Percentiles rank a stretch among this genome's conserved stretches.
Evolutionary conservation across 2,797 vertebrate genomes (phyloP).

Genomic region (Esox lucius): DNA sequence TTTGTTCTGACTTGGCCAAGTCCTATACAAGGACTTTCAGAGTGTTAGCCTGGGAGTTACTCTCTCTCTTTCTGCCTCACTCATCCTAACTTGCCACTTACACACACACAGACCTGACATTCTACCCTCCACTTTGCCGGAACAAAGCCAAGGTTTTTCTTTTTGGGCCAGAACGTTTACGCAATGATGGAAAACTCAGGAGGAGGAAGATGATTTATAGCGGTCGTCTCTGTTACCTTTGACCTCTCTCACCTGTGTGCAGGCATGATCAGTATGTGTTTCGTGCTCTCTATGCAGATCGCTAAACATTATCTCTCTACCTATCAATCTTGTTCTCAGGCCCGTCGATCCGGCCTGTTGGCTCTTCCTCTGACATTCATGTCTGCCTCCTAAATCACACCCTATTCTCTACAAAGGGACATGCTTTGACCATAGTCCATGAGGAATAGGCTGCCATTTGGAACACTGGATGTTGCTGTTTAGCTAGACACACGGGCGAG

Average conservation of each 20-base stretch:
- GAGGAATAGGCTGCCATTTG: too few species aligned
- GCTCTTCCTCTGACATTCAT: background rate
- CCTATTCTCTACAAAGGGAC: background rate
- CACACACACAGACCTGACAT: background rate
- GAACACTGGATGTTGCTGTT: slow-evolving; percentile 2
- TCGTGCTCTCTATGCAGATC: background rate
- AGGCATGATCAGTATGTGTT: background rate
- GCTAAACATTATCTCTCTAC: background rate
- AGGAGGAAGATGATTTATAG: slow-evolving; percentile 30
- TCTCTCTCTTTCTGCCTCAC: background rate
- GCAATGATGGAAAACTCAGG: background rate
- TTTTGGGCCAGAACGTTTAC: background rate
- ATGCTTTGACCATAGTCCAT: too few species aligned
- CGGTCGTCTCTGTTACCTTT: slow-evolving; percentile 14
- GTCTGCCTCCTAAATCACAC: background rate
- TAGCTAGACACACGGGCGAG: slow-evolving; percentile 47
- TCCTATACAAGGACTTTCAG: slow-evolving; percentile 17
- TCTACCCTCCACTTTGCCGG: slow-evolving; percentile 20
- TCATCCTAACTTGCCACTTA: background rate
- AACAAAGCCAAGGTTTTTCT: slow-evolving; percentile 8
- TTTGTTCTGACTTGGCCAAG: slow-evolving; percentile 14
- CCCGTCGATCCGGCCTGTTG: slow-evolving; percentile 1
- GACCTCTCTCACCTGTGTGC: slow-evolving; percentile 8
- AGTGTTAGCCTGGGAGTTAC: background rate
- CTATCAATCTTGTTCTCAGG: slow-evolving; percentile 3